Base-by-base conservation (phyloP, 2,113 vertebrate genomes). In the Takifugu flavidus region DNA sequence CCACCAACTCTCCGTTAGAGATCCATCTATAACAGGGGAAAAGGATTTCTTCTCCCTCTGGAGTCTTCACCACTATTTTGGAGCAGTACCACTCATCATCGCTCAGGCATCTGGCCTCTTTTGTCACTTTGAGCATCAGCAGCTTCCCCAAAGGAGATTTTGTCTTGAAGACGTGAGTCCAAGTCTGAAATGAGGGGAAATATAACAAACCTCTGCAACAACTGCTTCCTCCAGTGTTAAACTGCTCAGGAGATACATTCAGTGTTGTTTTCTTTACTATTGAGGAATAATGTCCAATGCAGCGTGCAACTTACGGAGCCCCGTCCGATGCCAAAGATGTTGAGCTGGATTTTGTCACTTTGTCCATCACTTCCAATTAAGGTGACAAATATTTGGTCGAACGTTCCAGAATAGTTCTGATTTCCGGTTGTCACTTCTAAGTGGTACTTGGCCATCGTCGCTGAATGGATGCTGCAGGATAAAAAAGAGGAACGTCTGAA, bases 21-120 rank as follows among this genome's bases (percentile, higher is more conserved):
- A 91, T 70, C 90, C 91, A 91, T 51, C 76, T 74, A 75, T 89
- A 78, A 61, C 88, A 90, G 53, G 89, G 89, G 65, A 91, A 91
- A 42, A 82, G 61, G 5, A 79, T 6, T 1, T 7, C 51, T 0
- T 85, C 78, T 15, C 70, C 71, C 3, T 87, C 81, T 1, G 84
- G 86, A 12, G 84, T 82, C 0, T 44, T 82, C 62, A 89, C 86
- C 13, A 45, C 66, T 2, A 91, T 62, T 66, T 73, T 79, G 29
- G 79, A 77, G 72, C 89, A 88, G 76, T 82, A 91, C 90, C 89
- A 92, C 59, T 88, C 77, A 26, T 90, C 65, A 25, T 91, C 87
- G 2, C 46, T 49, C 25, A 81, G 25, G 43, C 49, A 0, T 1
- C 49, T 60, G 0, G 74, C 54, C 29, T 86, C 74, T 62, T 90